These are phyloP conservation scores for Sipha flava DNA, from an alignment of 1,140 invertebrate genomes.

Conservation along the genomic window DNA sequence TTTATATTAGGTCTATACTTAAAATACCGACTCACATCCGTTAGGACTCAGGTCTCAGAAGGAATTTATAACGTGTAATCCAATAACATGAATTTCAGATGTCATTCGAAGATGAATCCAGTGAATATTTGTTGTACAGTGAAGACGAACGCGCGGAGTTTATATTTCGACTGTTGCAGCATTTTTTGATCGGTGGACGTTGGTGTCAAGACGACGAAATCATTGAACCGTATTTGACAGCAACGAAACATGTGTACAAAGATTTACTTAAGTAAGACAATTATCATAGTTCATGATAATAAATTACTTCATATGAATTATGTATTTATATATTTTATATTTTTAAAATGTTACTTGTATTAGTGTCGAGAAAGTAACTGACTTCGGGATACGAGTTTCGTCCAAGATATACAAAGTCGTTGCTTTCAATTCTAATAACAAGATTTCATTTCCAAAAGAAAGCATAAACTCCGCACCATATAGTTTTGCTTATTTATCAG, in stretches of 20 bases:
- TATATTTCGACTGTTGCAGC: constrained; percentile 51
- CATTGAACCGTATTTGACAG: constrained; percentile 51
- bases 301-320: no score
- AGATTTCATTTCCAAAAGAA: background rate
- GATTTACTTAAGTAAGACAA: constrained; percentile 53
- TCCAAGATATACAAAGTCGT: background rate
- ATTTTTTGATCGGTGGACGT: constrained; percentile 53
- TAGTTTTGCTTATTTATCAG: constrained; percentile 4
- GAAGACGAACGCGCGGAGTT: constrained; percentile 51
- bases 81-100: no score
- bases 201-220: constrained; percentile 56
- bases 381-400: background rate
- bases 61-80: no score
- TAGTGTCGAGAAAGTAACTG: background rate
- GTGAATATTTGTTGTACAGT: constrained; percentile 47
- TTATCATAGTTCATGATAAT: no score
- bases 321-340: background rate
- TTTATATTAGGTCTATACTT: no score
- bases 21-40: no score
- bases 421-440: background rate
- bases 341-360: background rate
- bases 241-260: constrained; percentile 53
- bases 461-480: background rate
- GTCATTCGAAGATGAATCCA: constrained; percentile 49
- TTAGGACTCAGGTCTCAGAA: no score